phyloP scores from a whole-genome alignment of 2,113 vertebrate genomes.

The Mustelus asterias region DNA sequence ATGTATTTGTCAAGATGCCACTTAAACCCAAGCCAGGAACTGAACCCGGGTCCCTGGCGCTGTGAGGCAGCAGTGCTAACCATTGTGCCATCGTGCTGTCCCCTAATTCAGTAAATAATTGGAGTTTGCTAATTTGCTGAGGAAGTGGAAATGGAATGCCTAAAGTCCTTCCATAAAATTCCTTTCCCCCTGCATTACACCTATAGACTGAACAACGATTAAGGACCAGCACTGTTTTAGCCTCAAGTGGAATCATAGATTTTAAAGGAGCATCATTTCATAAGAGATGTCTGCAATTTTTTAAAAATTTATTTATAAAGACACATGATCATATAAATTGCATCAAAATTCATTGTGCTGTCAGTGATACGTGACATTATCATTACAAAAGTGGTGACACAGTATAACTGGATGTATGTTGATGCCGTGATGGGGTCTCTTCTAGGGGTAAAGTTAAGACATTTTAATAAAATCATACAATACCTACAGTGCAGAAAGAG shows the following conservation, averaged over 20 bases:
- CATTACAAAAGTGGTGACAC: not conserved
- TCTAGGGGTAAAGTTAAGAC: too few relatives aligned
- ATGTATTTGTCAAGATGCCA: too few relatives aligned
- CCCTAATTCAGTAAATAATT: not conserved
- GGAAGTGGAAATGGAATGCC: not conserved
- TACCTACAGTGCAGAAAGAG: too few relatives aligned
- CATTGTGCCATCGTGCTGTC: too few relatives aligned
- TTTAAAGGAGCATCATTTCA: not conserved
- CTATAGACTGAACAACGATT: not conserved
- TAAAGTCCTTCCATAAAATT: not conserved
- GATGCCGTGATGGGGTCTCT: not conserved
- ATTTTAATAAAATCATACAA: too few relatives aligned
- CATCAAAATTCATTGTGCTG: not conserved
- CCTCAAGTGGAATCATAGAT: not conserved
- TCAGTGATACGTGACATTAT: not conserved
- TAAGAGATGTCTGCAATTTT: not conserved
- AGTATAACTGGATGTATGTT: not conserved
- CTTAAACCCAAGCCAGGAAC: too few relatives aligned
- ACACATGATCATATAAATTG: not conserved
- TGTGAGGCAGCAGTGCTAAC: too few relatives aligned
- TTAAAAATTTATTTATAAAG: not conserved
- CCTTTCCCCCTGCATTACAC: not conserved
- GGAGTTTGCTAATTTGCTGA: not conserved
- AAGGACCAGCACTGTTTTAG: not conserved
- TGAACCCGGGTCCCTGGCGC: too few relatives aligned